These are phyloP conservation scores for Drosophila melanica DNA, from an alignment of 1,140 invertebrate species.

Conservation along the genomic window DNA sequence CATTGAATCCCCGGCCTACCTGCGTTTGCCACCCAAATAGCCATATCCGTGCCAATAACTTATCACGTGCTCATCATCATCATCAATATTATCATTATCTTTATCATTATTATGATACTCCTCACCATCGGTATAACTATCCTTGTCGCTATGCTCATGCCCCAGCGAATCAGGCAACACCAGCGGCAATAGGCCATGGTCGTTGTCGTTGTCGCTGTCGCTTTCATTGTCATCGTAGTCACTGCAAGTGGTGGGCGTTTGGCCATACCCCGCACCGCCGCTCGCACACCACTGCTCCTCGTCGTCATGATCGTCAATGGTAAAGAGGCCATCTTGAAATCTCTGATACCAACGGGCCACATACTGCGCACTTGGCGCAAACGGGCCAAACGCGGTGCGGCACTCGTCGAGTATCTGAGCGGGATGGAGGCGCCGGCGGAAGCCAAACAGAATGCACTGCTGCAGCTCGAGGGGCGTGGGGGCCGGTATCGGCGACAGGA, in stretches of 20 bases:
- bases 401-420: slow-evolving; percentile 68
- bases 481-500: slow-evolving; percentile 70
- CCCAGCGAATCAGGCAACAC: slow-evolving; percentile 38
- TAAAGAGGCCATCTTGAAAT: slow-evolving; percentile 69
- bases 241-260: slow-evolving; percentile 70
- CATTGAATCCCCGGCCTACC: slow-evolving; percentile 55
- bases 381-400: slow-evolving; percentile 66
- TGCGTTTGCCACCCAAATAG: slow-evolving; percentile 77
- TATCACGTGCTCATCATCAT: slow-evolving; percentile 59
- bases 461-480: slow-evolving; percentile 66
- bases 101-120: slow-evolving; percentile 33
- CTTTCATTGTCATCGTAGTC: slow-evolving; percentile 57
- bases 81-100: slow-evolving; percentile 33
- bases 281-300: slow-evolving; percentile 41
- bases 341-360: slow-evolving; percentile 71
- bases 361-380: slow-evolving; percentile 68
- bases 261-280: slow-evolving; percentile 35
- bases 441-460: slow-evolving; percentile 74
- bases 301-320: slow-evolving; percentile 44
- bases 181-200: slow-evolving; percentile 38
- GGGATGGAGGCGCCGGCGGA: slow-evolving; percentile 69
- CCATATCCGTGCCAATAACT: slow-evolving; percentile 78
- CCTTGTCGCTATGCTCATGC: slow-evolving; percentile 26
- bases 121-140: slow-evolving; percentile 37
- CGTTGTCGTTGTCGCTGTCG: slow-evolving; percentile 23